A percentile compares a stretch with the other conserved stretches of the same genome.
These are phyloP conservation scores for Leptocoma aspasia DNA, from an alignment of 2,113 vertebrate genomes.

Conservation along the genomic window DNA sequence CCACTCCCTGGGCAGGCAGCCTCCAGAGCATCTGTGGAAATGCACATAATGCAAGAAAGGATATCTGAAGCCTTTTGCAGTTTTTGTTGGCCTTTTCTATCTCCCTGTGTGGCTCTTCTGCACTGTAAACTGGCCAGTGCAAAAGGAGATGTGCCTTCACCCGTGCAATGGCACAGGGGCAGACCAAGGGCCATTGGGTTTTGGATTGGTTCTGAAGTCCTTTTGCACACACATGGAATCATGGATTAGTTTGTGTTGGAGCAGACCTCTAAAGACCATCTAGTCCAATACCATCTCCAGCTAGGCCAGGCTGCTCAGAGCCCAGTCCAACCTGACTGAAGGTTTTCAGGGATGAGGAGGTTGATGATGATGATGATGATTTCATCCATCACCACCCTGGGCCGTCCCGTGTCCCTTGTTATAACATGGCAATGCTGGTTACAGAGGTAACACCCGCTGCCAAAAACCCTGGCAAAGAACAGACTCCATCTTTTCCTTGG, in stretches of 20 bases:
- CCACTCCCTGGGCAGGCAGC: background rate
- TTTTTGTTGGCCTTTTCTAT: background rate
- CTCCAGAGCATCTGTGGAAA: background rate
- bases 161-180: no score
- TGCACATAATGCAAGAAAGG: background rate
- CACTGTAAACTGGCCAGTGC: accelerated
- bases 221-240: background rate
- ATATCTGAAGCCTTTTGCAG: background rate
- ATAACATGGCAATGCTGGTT: accelerated
- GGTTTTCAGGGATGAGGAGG: background rate
- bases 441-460: accelerated
- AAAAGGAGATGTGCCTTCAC: accelerated
- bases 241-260: background rate
- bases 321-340: background rate
- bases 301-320: background rate
- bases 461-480: background rate
- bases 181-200: accelerated
- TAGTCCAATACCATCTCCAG: background rate
- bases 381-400: background rate
- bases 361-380: background rate
- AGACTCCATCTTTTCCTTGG: background rate
- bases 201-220: background rate
- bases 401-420: no score
- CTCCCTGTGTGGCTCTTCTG: background rate
- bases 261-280: background rate